These are phyloP conservation scores for Cheilosia impressa DNA, from an alignment of 2,888 invertebrate species.

Conservation along the genomic window DNA sequence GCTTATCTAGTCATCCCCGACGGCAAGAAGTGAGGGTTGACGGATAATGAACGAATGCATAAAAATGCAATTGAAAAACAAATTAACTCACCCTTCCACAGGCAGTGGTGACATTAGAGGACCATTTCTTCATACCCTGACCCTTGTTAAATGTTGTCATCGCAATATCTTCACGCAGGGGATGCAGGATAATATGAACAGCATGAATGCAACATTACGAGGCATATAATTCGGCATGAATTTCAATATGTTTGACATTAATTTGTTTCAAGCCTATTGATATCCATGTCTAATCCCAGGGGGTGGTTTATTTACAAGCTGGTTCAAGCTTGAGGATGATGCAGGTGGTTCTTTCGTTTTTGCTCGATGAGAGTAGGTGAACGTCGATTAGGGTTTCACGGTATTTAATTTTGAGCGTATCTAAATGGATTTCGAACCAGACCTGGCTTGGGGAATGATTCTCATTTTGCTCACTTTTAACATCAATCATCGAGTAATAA, in stretches of 20 bases:
- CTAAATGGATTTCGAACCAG: slow-evolving; percentile 61
- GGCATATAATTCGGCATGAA: slow-evolving; percentile 63
- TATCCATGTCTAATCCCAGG: slow-evolving; percentile 78
- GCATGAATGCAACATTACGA: slow-evolving; percentile 43
- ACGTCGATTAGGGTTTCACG: slow-evolving; percentile 66
- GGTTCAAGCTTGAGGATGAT: slow-evolving; percentile 45
- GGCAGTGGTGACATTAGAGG: slow-evolving; percentile 52
- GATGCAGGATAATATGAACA: background rate
- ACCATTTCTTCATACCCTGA: slow-evolving; percentile 22
- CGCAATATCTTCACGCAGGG: slow-evolving; percentile 29
- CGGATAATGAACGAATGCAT: slow-evolving; percentile 54
- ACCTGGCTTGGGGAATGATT: slow-evolving; percentile 16
- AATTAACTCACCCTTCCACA: slow-evolving; percentile 71
- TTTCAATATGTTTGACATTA: slow-evolving; percentile 79
- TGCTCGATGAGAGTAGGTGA: slow-evolving; percentile 20
- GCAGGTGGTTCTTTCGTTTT: slow-evolving; percentile 62
- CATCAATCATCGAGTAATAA: slow-evolving; percentile 33
- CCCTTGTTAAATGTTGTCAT: slow-evolving; percentile 62
- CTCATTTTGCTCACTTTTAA: slow-evolving; percentile 26
- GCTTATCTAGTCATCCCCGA: slow-evolving; percentile 75
- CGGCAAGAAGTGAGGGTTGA: slow-evolving; percentile 25
- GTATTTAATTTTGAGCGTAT: slow-evolving; percentile 64
- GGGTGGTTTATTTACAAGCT: slow-evolving; percentile 83
- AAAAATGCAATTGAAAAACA: slow-evolving; percentile 63
- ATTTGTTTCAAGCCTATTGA: slow-evolving; percentile 79